Conservation (phyloP, 1,140 invertebrate genomes). For the Neodiprion pinetum region DNA sequence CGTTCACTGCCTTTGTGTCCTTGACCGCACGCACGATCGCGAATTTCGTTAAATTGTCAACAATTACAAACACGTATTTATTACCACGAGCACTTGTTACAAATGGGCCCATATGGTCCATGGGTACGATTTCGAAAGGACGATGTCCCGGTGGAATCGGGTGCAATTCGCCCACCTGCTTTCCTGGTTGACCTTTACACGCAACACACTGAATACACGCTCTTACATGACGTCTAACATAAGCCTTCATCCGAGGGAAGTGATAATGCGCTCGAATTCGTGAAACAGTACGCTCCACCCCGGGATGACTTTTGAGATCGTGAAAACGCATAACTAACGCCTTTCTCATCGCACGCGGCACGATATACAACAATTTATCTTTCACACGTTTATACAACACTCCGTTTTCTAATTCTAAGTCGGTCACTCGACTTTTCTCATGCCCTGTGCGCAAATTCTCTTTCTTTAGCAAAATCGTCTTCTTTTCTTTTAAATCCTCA, state of each 20-base stretch:
- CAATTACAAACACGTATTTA: conserved; percentile 21
- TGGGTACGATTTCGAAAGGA: conserved; percentile 31
- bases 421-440: conserved; percentile 14
- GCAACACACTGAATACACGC: conserved; percentile 32
- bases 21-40: conserved; percentile 14
- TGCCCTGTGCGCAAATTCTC: conserved; percentile 2
- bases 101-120: conserved; percentile 35
- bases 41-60: conserved; percentile 21
- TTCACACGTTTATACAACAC: conserved; percentile 16
- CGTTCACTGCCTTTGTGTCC: conserved; percentile 11
- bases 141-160: conserved; percentile 25
- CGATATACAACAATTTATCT: conserved; percentile 14
- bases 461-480: conserved; percentile 3
- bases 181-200: conserved; percentile 27
- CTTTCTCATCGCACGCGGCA: conserved; percentile 18
- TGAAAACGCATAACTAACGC: conserved; percentile 21
- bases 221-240: conserved; percentile 25
- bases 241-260: conserved; percentile 25
- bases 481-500: conserved; percentile 13
- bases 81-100: conserved; percentile 12
- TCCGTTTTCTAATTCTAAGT: conserved; percentile 22
- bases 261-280: conserved; percentile 24
- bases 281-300: conserved; percentile 20
- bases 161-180: conserved; percentile 28
- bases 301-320: conserved; percentile 17